Base-by-base conservation (phyloP, 2,888 invertebrate genomes). In the Drosophila tripunctata region DNA sequence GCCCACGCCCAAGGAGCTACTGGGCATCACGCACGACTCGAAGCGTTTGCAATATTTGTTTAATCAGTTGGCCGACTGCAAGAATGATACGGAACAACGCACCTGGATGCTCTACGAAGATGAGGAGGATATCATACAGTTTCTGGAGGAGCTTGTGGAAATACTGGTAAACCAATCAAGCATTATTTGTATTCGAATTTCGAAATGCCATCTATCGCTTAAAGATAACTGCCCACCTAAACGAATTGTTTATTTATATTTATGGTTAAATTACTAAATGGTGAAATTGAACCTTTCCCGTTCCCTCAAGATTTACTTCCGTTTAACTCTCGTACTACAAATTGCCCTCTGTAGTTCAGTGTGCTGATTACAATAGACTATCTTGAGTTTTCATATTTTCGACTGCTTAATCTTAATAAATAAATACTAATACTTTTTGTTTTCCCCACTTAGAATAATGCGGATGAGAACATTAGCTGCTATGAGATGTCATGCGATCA, bases 81-180 rank as follows among this genome's bases (percentile, higher is more conserved):
- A 98, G 77, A 97, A 98, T 88, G 98, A 98, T 90, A 96, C 97
- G 0, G 98, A 99, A 89, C 98, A 99, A 89, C 93, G 98, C 60
- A 97, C 97, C 78, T 98, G 98, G 98, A 96, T 97, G 90, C 92
- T 98, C 24, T 96, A 98, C 89, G 98, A 98, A 89, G 98, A 98
- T 90, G 98, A 98, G 75, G 94, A 94, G 63, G 95, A 96, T 77
- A 98, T 98, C 88, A 94, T 95, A 63, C 96, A 96, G 65, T 96
- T 97, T 90, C 93, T 98, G 57, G 93, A 94, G 56, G 96, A 96
- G 90, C 92, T 96, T 19, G 95, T 95, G 47, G 96, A 96, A 68
- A 96, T 97, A 87, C 93, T 97, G 93, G 96, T 96, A 22, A 56
- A 75, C 14, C 22, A 12, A 12, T 36, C 24, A 24, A 24, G 15